Conservation (phyloP, 2,113 vertebrate genomes). For the Pipa parva region DNA sequence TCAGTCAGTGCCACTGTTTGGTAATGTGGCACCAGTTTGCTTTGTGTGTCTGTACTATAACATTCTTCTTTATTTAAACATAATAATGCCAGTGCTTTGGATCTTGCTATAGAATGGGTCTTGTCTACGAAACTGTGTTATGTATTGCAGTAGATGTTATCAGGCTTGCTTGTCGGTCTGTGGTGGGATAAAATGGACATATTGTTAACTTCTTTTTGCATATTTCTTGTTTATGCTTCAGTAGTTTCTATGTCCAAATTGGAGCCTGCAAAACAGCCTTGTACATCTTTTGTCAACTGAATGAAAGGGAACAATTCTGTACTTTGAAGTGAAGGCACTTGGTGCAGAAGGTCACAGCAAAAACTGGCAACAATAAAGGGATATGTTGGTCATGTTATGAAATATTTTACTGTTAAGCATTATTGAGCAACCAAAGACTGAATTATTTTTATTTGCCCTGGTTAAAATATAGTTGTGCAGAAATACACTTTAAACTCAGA, state of each 20-base stretch:
- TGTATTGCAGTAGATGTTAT: background rate
- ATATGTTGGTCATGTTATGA: background rate
- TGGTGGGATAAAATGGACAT: conserved; percentile 11
- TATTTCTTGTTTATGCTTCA: conserved; percentile 16
- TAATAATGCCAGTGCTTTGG: too few species aligned
- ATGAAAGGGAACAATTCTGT: conserved; percentile 44
- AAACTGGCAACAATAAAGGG: conserved; percentile 36
- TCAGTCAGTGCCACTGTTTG: too few species aligned
- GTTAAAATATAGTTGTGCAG: too few species aligned
- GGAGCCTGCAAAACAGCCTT: conserved; percentile 36
- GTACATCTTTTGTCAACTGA: conserved; percentile 41
- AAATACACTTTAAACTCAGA: too few species aligned
- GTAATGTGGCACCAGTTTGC: too few species aligned
- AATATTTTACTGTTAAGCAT: background rate
- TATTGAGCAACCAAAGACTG: background rate
- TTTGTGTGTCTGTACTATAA: too few species aligned
- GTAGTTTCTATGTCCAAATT: conserved; percentile 16
- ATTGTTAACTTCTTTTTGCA: conserved; percentile 8
- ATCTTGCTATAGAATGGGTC: too few species aligned
- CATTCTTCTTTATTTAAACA: too few species aligned
- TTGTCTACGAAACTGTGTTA: background rate
- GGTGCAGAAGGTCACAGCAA: conserved; percentile 36
- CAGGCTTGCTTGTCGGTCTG: background rate
- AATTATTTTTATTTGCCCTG: too few species aligned
- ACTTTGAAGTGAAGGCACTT: conserved; percentile 42